phyloP scores from a whole-genome alignment of 2,888 invertebrate genomes.

The Palloptera scutellata region DNA sequence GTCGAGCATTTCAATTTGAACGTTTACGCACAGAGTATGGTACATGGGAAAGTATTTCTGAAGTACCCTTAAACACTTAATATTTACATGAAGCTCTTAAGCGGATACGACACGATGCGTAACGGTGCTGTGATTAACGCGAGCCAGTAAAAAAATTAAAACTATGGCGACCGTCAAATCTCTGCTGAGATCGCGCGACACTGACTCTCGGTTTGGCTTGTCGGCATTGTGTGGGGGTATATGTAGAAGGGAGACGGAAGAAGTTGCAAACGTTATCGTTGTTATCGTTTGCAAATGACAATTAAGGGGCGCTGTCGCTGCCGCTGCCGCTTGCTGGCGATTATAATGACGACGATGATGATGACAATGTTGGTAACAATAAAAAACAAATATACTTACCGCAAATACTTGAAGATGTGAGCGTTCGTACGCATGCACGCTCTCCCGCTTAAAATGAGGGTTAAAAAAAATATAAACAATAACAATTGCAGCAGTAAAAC shows the following conservation, averaged over 20 bases:
- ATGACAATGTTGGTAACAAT: slow-evolving; percentile 33
- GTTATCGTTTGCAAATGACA: neutral
- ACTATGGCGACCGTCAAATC: slow-evolving; percentile 58
- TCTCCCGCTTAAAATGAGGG: neutral
- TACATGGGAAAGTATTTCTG: slow-evolving; percentile 62
- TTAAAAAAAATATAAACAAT: too few relatives aligned
- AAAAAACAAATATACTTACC: slow-evolving; percentile 37
- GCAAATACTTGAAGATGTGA: slow-evolving; percentile 25
- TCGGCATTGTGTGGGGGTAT: slow-evolving; percentile 58
- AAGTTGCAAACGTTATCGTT: slow-evolving; percentile 16
- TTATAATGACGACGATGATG: slow-evolving; percentile 7
- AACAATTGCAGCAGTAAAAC: too few relatives aligned
- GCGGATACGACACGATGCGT: slow-evolving; percentile 23
- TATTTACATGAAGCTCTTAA: slow-evolving; percentile 55
- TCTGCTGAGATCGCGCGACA: slow-evolving; percentile 47
- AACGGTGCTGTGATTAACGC: slow-evolving; percentile 21
- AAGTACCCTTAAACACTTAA: slow-evolving; percentile 61
- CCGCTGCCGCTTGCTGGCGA: slow-evolving; percentile 16
- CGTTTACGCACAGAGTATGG: too few relatives aligned
- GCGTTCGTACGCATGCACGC: neutral
- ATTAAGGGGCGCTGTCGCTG: neutral
- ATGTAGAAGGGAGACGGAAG: slow-evolving; percentile 17
- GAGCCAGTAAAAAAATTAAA: slow-evolving; percentile 18
- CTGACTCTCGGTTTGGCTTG: slow-evolving; percentile 58
- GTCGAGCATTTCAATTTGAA: slow-evolving; percentile 17